These are phyloP conservation scores for Lytechinus pictus DNA, from an alignment of 35 echinoderm and acorn worm genomes.

Conservation along the genomic window DNA sequence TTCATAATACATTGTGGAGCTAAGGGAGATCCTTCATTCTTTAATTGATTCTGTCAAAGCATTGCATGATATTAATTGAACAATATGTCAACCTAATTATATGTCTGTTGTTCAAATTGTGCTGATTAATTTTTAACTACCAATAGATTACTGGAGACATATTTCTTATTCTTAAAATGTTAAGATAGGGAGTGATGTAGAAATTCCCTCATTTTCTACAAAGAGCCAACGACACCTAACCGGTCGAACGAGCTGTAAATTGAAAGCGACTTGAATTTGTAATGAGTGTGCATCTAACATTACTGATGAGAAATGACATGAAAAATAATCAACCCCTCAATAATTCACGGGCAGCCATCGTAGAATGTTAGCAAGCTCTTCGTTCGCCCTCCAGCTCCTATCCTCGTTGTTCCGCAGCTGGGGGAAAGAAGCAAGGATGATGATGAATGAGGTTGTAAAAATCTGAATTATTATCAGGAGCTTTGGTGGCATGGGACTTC, in stretches of 20 bases:
- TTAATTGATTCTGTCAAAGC: neutral
- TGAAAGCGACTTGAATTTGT: neutral
- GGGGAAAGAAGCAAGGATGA: neutral
- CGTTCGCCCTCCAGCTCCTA: neutral
- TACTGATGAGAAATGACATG: slow-evolving; percentile 40
- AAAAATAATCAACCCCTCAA: slow-evolving; percentile 38
- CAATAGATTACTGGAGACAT: too few relatives aligned
- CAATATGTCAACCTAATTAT: neutral
- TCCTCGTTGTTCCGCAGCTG: neutral
- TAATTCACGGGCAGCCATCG: neutral
- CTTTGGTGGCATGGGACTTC: neutral
- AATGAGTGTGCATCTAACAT: neutral
- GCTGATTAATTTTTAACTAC: neutral
- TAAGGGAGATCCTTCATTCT: neutral
- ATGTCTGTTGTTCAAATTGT: neutral
- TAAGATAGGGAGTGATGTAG: neutral
- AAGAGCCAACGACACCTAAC: neutral
- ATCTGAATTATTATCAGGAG: neutral
- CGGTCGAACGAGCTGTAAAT: neutral
- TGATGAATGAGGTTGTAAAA: slow-evolving; percentile 3
- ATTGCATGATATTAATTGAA: neutral
- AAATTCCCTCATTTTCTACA: neutral
- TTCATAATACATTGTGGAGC: too few relatives aligned
- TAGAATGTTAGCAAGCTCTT: neutral
- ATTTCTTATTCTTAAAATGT: neutral